Evolutionary conservation across 2,888 invertebrate genomes (phyloP).

Genomic region (Leptura quadrifasciata): DNA sequence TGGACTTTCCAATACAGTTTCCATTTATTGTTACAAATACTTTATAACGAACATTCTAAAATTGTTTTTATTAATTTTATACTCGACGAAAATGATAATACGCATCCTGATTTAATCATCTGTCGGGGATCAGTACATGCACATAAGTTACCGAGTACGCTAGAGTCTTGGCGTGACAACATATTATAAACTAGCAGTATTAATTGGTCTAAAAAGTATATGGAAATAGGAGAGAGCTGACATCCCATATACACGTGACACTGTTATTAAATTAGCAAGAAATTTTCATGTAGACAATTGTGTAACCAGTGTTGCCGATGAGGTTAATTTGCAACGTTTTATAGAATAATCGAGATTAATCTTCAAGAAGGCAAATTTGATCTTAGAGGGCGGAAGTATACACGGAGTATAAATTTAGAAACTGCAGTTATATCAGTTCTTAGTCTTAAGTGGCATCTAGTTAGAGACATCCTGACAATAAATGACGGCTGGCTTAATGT

Average conservation of each 20-base stretch:
- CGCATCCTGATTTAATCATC: too few species aligned
- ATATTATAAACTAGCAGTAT: too few species aligned
- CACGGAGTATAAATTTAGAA: neutral
- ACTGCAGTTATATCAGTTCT: neutral
- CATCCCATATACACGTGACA: conserved; percentile 22
- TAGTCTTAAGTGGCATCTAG: conserved; percentile 16
- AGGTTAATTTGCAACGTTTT: conserved; percentile 16
- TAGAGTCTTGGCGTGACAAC: too few species aligned
- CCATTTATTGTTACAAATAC: too few species aligned
- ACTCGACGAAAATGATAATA: too few species aligned
- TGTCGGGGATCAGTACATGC: too few species aligned
- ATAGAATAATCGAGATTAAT: conserved; percentile 19
- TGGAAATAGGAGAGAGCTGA: neutral
- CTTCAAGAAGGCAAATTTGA: conserved; percentile 29
- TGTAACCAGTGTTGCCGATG: conserved; percentile 40
- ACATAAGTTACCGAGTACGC: too few species aligned
- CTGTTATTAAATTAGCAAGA: conserved; percentile 16
- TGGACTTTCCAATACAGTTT: too few species aligned
- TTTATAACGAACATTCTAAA: too few species aligned
- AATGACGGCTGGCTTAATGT: neutral
- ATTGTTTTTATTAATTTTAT: too few species aligned
- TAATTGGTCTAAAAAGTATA: too few species aligned
- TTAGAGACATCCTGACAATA: conserved; percentile 29
- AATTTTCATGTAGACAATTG: conserved; percentile 48
- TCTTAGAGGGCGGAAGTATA: conserved; percentile 44